Base-by-base conservation (phyloP, 2,888 invertebrate species). In the Cantharis lateralis region DNA sequence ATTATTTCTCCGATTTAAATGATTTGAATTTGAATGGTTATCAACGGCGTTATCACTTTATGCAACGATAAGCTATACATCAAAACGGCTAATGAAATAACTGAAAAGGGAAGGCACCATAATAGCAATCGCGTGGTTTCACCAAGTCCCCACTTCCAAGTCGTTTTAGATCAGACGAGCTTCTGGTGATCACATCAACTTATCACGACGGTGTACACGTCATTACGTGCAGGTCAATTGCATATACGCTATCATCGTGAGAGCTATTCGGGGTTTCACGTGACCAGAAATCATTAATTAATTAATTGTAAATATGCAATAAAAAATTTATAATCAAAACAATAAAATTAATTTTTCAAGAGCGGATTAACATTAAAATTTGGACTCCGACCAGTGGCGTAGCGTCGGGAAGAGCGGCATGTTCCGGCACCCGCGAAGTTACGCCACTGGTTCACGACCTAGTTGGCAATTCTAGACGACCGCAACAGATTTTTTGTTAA, bases 171-270 rank as follows among this genome's bases (percentile, higher is more conserved):
- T 76, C 72, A 73, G 72, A 69, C 71, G 32, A 66, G 68, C 76
- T 74, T 61, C 72, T 74, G 26, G 70, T 71, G 71, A 72, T 78
- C 78, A 77, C 75, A 77, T 70, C 62, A 70, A 79, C 61, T 72
- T 71, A 48, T 76, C 78, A 72, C 74, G 79, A 78, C 79, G 70
- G 20, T 9, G 28, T 62, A 15, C 69, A 78, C 79, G 79, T 79
- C 76, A 78, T 28, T 62, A 62, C 62, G 71, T 18, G 48, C 72
- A 63, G 69, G 78, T 75, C 75, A 75, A 78, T 28, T 70, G 77
- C 77, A 77, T 70, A 71, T 69, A 16, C 18, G n/a, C 48, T 48
- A 48, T 48, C 63, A 70, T 68, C 71, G 70, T 64, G 64, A 74
- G 63, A 72, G 70, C 15, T 24, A 66, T 69, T 76, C 69, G 64